A percentile compares a stretch with the other conserved stretches of the same genome.
phyloP scores from a whole-genome alignment of 2,797 vertebrate species.

The Novumbra hubbsi region DNA sequence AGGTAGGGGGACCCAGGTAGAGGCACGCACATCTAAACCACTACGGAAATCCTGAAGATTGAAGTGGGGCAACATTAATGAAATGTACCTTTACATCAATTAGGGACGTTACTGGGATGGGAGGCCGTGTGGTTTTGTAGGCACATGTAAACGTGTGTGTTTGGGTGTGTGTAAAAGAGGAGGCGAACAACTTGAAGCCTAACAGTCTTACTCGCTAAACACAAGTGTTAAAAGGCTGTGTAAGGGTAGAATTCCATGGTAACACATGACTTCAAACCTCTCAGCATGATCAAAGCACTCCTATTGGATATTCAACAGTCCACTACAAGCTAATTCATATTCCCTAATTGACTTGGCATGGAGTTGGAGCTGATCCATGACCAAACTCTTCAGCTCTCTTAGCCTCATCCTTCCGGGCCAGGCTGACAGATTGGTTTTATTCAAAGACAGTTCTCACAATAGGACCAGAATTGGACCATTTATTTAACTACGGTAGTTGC shows the following conservation, averaged over 20 bases:
- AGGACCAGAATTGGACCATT: no score
- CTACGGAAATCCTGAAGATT: conserved; percentile 30
- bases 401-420: conserved; percentile 26
- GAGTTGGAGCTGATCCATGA: conserved; percentile 18
- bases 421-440: conserved; percentile 53
- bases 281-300: background rate
- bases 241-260: background rate
- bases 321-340: background rate
- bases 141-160: background rate
- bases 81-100: conserved; percentile 24
- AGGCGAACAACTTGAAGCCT: no score
- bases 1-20: conserved; percentile 18
- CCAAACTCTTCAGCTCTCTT: conserved; percentile 18
- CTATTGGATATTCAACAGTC: background rate
- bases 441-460: conserved; percentile 48
- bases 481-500: no score
- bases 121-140: background rate
- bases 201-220: background rate
- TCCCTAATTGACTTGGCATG: background rate
- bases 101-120: background rate
- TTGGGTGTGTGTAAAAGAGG: background rate
- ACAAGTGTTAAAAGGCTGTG: background rate
- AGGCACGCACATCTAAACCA: conserved; percentile 43
- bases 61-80: conserved; percentile 26
- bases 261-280: background rate